Conservation (phyloP, 2,113 vertebrate species). For the Catagonus wagneri region DNA sequence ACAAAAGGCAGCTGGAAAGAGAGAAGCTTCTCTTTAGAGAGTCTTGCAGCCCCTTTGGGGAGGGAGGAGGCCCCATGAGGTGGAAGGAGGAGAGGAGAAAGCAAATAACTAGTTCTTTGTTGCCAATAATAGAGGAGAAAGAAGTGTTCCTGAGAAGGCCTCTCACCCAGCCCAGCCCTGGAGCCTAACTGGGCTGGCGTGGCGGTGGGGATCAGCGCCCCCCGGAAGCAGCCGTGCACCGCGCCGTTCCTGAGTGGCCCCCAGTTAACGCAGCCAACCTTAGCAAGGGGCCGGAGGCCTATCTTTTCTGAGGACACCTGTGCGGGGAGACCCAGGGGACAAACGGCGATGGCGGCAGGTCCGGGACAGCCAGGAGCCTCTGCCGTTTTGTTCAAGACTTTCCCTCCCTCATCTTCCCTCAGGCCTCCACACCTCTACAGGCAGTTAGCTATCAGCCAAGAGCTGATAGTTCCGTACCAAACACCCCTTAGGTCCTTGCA, state of each 20-base stretch:
- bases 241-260: not conserved
- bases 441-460: not conserved
- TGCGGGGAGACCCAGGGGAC: rapidly evolving
- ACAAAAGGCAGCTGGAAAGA: not conserved
- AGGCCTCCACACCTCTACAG: not conserved
- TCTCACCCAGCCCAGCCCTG: slow-evolving; percentile 23
- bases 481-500: not conserved
- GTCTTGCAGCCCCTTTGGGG: not conserved
- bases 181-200: not conserved
- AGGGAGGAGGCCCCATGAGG: not conserved
- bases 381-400: not conserved
- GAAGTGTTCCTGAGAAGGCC: not conserved
- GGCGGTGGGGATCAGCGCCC: not conserved
- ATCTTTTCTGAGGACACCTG: not conserved
- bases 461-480: not conserved
- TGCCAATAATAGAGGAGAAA: slow-evolving; percentile 34
- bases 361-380: not conserved
- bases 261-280: not conserved
- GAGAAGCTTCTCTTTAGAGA: rapidly evolving
- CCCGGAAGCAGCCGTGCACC: not conserved
- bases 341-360: too few species aligned
- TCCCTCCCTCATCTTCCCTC: not conserved
- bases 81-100: not conserved
- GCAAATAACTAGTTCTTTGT: slow-evolving; percentile 15
- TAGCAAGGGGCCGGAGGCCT: not conserved